These are phyloP conservation scores for Lophotis ruficrista DNA, from an alignment of 2,113 vertebrate species.

Conservation along the genomic window DNA sequence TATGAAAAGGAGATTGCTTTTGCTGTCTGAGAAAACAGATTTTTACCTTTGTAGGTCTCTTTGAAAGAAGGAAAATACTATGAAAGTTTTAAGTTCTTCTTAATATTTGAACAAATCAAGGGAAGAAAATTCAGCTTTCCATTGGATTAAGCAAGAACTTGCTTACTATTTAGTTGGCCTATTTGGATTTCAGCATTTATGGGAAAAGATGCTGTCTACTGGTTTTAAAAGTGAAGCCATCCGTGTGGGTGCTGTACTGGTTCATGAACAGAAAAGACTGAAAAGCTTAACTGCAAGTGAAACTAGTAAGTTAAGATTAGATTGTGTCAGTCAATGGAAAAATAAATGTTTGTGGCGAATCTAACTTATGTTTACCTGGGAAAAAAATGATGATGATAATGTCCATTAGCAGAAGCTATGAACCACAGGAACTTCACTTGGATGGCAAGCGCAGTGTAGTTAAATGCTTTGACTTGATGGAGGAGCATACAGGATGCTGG, in stretches of 20 bases:
- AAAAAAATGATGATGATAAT: neutral
- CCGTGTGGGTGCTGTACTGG: neutral
- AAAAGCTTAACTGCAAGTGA: neutral
- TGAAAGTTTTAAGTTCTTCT: neutral
- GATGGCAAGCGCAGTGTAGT: neutral
- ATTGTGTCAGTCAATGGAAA: neutral
- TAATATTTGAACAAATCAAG: neutral
- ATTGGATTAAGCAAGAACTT: neutral
- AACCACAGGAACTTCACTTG: neutral
- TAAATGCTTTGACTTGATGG: neutral
- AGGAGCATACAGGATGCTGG: neutral
- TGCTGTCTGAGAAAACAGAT: neutral
- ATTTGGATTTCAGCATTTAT: neutral
- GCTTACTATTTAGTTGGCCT: neutral
- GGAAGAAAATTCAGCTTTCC: neutral
- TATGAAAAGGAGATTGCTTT: neutral
- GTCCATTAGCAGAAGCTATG: neutral
- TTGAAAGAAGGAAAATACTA: neutral
- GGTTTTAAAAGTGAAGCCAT: neutral
- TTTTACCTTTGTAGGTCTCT: neutral
- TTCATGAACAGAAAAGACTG: neutral
- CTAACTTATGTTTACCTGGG: neutral
- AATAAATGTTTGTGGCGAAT: neutral
- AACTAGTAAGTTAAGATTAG: neutral
- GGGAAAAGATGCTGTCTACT: neutral